A percentile compares a stretch with the other conserved stretches of the same genome.
These are phyloP conservation scores for Melanerpes aurifrons DNA, from an alignment of 2,113 vertebrate genomes.

Conservation along the genomic window DNA sequence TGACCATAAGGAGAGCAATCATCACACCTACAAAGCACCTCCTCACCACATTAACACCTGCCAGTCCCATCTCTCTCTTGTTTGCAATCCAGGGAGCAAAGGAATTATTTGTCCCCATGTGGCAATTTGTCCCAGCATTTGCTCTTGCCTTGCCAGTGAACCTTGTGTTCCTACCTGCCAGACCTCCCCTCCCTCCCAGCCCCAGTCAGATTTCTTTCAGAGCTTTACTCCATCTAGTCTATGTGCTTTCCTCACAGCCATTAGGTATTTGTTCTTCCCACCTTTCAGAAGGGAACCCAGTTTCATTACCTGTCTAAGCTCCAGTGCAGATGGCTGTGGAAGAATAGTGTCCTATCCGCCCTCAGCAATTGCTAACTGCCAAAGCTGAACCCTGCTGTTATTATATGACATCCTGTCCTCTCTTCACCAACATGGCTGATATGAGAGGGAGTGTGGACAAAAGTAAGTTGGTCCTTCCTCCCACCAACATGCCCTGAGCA, in stretches of 20 bases:
- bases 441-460: not conserved
- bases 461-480: not conserved
- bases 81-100: not conserved
- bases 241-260: not conserved
- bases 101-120: rapidly evolving
- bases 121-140: not conserved
- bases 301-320: not conserved
- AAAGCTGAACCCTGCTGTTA: not conserved
- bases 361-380: not conserved
- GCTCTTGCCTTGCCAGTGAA: not conserved
- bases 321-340: not conserved
- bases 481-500: not conserved
- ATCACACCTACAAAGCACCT: not conserved
- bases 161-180: not conserved
- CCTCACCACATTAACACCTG: not conserved
- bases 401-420: not conserved
- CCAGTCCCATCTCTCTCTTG: not conserved
- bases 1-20: not conserved
- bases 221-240: not conserved
- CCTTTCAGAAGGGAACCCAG: not conserved
- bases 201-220: not conserved
- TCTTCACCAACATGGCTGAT: not conserved
- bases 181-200: not conserved
- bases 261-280: not conserved
- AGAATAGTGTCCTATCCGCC: not conserved